Evolutionary conservation across 2,797 vertebrate species (phyloP).

Genomic region (Etheostoma perlongum): DNA sequence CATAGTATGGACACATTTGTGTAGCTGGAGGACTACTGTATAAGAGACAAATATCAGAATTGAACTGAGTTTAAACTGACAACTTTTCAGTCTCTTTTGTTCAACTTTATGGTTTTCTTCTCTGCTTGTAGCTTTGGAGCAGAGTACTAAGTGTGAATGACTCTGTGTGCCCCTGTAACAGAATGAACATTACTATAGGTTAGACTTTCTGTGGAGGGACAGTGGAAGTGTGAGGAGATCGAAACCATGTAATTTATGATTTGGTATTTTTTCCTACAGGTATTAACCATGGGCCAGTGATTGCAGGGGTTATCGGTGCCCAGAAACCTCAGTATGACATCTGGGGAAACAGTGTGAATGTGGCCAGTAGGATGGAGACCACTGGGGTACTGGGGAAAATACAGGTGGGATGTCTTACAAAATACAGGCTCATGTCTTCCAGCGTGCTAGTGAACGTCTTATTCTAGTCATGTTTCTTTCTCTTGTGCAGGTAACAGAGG

Average conservation of each 20-base stretch:
- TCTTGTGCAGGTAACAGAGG: conserved; percentile 92
- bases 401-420: conserved; percentile 83
- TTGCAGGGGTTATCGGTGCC: conserved; percentile 97
- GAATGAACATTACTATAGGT: conserved; percentile 93
- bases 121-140: conserved; percentile 24
- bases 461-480: neutral
- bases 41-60: too few species aligned
- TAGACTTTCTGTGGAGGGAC: conserved; percentile 99
- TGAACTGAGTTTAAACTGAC: neutral
- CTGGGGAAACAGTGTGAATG: conserved; percentile 98
- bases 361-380: conserved; percentile 98
- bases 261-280: conserved; percentile 76
- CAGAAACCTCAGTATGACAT: conserved; percentile 99
- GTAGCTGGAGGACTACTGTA: too few species aligned
- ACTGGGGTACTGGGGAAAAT: conserved; percentile 97
- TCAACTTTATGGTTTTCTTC: conserved; percentile 17
- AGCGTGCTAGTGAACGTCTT: too few species aligned
- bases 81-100: neutral
- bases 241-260: conserved; percentile 70
- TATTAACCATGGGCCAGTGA: conserved; percentile 97
- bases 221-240: conserved; percentile 98
- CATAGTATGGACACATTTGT: neutral
- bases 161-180: conserved; percentile 93
- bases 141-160: conserved; percentile 64
- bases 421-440: neutral